A percentile compares a stretch with the other conserved stretches of the same genome.
Conservation (phyloP, 2,888 invertebrate genomes). For the Apodemia mormo region DNA sequence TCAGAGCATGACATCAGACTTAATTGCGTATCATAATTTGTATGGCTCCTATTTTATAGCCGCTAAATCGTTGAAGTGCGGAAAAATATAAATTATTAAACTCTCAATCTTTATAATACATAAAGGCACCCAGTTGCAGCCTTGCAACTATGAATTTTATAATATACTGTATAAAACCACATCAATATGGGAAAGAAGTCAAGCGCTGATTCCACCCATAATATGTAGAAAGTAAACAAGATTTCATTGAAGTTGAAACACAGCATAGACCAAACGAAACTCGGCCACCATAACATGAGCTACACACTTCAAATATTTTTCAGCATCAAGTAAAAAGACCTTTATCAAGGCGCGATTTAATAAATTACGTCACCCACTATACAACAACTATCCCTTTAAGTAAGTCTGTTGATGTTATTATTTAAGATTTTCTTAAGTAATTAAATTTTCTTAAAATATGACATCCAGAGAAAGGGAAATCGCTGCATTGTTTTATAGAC, state of each 20-base stretch:
- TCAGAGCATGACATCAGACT: background rate
- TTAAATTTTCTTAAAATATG: background rate
- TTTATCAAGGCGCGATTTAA: background rate
- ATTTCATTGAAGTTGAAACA: background rate
- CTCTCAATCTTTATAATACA: background rate
- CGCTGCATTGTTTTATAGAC: constrained; percentile 2
- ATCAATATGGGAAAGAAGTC: background rate
- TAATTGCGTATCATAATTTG: background rate
- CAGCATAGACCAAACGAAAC: constrained; percentile 12
- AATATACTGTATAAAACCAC: background rate
- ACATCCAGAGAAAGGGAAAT: background rate
- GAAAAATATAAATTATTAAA: background rate
- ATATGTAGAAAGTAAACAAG: background rate
- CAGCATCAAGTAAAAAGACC: background rate
- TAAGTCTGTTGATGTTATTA: background rate
- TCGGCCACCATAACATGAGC: constrained; percentile 12
- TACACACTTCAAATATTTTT: background rate
- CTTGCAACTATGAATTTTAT: background rate
- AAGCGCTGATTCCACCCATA: background rate
- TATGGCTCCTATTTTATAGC: background rate
- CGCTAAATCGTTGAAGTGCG: background rate
- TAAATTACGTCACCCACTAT: background rate
- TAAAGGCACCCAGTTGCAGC: background rate
- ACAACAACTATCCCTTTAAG: background rate
- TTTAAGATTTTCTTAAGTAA: background rate